A percentile compares a stretch with the other conserved stretches of the same genome.
phyloP scores from a whole-genome alignment of 1,140 invertebrate genomes.

The Leptinotarsa defecta region DNA sequence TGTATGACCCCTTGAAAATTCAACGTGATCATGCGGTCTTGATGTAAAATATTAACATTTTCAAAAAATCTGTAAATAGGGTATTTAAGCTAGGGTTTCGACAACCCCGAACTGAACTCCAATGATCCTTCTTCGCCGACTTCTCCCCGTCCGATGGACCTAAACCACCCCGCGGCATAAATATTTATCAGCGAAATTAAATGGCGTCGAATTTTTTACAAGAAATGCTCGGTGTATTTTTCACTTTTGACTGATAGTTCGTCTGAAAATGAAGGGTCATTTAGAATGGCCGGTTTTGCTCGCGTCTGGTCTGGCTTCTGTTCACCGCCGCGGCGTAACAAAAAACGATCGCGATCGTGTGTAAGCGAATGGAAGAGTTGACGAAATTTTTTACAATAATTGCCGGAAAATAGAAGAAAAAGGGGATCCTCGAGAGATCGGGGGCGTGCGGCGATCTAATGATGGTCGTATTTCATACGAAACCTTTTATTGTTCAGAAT shows the following conservation, averaged over 20 bases:
- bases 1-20: too few species aligned
- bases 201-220: background rate
- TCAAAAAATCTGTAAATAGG: too few species aligned
- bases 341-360: constrained; percentile 2
- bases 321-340: background rate
- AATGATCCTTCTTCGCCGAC: too few species aligned
- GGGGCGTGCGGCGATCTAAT: background rate
- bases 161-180: background rate
- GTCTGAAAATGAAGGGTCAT: constrained; percentile 1
- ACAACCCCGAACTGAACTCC: too few species aligned
- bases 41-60: too few species aligned
- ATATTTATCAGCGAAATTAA: constrained; percentile 9
- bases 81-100: too few species aligned
- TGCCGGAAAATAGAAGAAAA: background rate
- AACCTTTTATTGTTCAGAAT: background rate
- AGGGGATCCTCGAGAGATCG: background rate
- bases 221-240: background rate
- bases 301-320: background rate
- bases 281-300: constrained; percentile 7
- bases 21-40: too few species aligned
- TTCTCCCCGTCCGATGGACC: too few species aligned
- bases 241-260: constrained; percentile 3
- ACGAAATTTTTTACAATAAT: constrained; percentile 4
- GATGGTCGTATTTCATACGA: background rate
- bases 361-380: constrained; percentile 5